Evolutionary conservation across 2,113 vertebrate species (phyloP).

Genomic region (Panurus biarmicus): DNA sequence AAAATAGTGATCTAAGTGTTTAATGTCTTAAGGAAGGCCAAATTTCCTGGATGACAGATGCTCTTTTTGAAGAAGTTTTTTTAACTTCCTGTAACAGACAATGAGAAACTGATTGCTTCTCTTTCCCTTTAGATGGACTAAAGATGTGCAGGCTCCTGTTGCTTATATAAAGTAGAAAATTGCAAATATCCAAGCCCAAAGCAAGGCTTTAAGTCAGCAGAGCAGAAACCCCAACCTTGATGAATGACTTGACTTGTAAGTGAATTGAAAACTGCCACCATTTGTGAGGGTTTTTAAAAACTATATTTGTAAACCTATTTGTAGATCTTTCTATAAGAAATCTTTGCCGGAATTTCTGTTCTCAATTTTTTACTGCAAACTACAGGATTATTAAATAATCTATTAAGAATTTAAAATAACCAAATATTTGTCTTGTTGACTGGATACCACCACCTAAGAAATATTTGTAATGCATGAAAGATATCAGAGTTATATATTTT

Average conservation of each 20-base stretch:
- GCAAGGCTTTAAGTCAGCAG: not conserved
- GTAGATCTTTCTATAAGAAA: not conserved
- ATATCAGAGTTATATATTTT: not conserved
- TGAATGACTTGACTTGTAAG: slow-evolving; percentile 14
- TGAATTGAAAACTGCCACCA: not conserved
- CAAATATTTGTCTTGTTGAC: not conserved
- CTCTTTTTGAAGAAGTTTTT: not conserved
- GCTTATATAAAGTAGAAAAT: not conserved
- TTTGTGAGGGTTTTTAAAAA: not conserved
- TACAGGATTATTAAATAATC: not conserved
- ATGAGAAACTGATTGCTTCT: not conserved
- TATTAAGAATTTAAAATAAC: not conserved
- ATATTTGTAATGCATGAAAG: not conserved
- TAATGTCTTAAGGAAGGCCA: not conserved
- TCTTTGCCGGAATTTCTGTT: not conserved
- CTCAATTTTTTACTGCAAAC: not conserved
- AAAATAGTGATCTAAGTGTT: not conserved
- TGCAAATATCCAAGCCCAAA: not conserved
- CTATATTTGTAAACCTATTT: not conserved
- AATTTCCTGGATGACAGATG: not conserved
- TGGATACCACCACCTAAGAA: not conserved
- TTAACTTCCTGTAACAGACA: not conserved
- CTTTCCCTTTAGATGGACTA: slow-evolving; percentile 27
- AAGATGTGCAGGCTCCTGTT: not conserved
- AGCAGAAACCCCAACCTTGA: not conserved